Base-by-base conservation (phyloP, 2,888 invertebrate species). In the Pristionchus mayeri region DNA sequence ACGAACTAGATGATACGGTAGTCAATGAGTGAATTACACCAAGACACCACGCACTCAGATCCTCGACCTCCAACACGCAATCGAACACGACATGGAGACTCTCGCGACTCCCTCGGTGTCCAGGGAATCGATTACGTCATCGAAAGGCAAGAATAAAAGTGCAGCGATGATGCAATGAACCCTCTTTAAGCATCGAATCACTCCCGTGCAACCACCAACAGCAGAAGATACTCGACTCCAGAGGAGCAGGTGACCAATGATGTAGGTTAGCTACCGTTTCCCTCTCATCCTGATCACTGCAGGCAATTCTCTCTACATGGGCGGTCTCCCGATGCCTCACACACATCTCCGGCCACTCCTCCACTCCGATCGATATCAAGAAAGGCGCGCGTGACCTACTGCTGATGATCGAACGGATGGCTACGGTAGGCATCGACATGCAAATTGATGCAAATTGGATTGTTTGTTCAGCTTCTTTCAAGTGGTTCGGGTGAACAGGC, bases 1-100 rank as follows among this genome's bases (percentile, higher is more conserved):
- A 40, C 71, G 71, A 71, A 44, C 40, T 71, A n/a, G 71, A 71
- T 13, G 71, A 71, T 71, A 16, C 71, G 71, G 71, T 71, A 71
- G 44, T 40, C 71, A 71, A 71, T 40, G 3, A 4, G 40, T n/a
- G n/a, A 24, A 40, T 40, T 71, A 40, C 71, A 71, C 71, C 24
- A 9, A n/a, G n/a, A 44, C 71, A 71, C 71, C 6, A 9, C 40
- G 11, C 71, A 71, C 71, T 1, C 71, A 71, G 71, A n/a, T 71
- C 40, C n/a, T 7, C 24, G 44, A 40, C 11, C 40, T 71, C 40
- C 71, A 16, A 71, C 37, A 40, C 40, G 24, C 40, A n/a, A n/a
- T 71, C 71, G 71, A 71, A 7, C 71, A 71, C 24, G 71, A 71
- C 2, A 71, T 40, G 37, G n/a, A 44, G 11, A 34, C 21, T 40